phyloP scores from a whole-genome alignment of 2,888 invertebrate genomes.

The Pollenia labialis region DNA sequence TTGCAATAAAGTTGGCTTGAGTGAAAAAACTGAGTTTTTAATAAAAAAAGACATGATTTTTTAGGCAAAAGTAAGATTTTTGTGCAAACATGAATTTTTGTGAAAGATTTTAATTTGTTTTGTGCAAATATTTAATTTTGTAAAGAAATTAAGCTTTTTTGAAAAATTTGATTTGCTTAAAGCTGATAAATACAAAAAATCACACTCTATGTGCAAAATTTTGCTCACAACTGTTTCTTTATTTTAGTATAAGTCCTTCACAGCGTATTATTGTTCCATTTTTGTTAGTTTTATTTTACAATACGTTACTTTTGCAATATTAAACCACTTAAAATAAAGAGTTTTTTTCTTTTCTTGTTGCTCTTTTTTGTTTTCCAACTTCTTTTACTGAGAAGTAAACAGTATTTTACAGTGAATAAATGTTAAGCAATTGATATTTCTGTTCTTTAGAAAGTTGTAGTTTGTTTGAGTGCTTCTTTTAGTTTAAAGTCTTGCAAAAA shows the following conservation, averaged over 20 bases:
- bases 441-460: not conserved
- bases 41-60: too few species aligned
- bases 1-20: too few species aligned
- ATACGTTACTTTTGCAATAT: conserved; percentile 67
- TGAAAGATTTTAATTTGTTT: too few species aligned
- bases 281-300: conserved; percentile 19
- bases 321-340: conserved; percentile 68
- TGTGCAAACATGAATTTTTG: too few species aligned
- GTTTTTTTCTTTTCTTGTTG: conserved; percentile 13
- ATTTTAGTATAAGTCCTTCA: not conserved
- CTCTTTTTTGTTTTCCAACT: not conserved
- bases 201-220: too few species aligned
- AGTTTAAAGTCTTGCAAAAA: not conserved
- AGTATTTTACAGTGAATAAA: not conserved
- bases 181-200: too few species aligned
- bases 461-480: not conserved
- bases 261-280: not conserved
- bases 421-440: conserved; percentile 6
- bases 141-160: too few species aligned
- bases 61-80: too few species aligned
- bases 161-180: too few species aligned
- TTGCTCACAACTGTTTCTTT: not conserved
- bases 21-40: too few species aligned
- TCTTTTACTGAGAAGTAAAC: not conserved
- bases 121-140: too few species aligned